A percentile compares a stretch with the other conserved stretches of the same genome.
Conservation (phyloP, 2,797 vertebrate genomes). For the Leucoraja ocellata region DNA sequence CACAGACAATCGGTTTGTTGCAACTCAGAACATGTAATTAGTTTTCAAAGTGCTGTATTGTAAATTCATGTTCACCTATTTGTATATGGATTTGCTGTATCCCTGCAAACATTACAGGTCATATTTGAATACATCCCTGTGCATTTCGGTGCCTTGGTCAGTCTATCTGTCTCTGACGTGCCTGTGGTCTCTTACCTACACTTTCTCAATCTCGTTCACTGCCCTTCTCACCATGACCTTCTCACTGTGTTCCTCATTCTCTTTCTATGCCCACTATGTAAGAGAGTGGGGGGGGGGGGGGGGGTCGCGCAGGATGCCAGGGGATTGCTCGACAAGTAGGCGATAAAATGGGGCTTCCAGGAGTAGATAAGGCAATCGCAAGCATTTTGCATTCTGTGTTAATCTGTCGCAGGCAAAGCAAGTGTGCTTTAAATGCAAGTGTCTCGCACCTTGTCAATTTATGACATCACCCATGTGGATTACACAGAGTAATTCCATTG, state of each 20-base stretch:
- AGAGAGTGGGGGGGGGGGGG: neutral
- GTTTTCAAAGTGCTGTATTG: no score
- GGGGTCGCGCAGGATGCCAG: neutral
- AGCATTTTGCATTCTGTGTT: neutral
- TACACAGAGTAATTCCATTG: neutral
- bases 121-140: no score
- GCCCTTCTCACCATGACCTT: neutral
- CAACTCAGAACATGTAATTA: no score
- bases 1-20: no score
- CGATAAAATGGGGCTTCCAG: constrained; percentile 9
- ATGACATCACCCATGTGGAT: neutral
- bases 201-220: neutral
- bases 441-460: neutral
- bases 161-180: neutral
- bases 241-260: neutral
- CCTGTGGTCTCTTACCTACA: neutral
- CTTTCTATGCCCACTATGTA: neutral
- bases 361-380: neutral
- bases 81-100: no score
- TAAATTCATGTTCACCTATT: no score
- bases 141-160: neutral
- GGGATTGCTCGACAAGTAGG: constrained; percentile 17
- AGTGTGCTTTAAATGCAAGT: neutral
- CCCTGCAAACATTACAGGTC: no score
- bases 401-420: neutral